A percentile compares a stretch with the other conserved stretches of the same genome.
phyloP scores from a whole-genome alignment of 2,888 invertebrate species.

The Spialia ferax region DNA sequence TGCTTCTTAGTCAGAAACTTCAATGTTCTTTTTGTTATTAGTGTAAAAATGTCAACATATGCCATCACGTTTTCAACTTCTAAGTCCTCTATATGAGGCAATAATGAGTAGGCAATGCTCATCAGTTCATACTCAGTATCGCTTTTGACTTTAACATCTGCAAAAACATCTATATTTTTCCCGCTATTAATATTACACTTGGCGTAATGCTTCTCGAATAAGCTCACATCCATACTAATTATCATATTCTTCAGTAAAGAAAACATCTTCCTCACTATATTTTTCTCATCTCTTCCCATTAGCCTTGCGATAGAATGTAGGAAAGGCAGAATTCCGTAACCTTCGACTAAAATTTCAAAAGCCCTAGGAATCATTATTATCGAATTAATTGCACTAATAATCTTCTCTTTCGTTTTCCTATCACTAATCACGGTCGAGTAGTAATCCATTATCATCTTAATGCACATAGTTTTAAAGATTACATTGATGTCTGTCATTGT shows the following conservation, averaged over 20 bases:
- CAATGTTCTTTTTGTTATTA: constrained; percentile 66
- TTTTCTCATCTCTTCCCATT: constrained; percentile 60
- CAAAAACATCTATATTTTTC: constrained; percentile 50
- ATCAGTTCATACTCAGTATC: constrained; percentile 72
- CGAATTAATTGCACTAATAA: constrained; percentile 88
- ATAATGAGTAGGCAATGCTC: constrained; percentile 61
- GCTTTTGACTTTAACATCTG: constrained; percentile 69
- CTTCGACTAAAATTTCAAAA: constrained; percentile 88
- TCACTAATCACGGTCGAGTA: constrained; percentile 89
- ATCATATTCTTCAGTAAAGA: constrained; percentile 62
- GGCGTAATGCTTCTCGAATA: constrained; percentile 60
- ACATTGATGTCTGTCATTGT: constrained; percentile 91
- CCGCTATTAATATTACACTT: constrained; percentile 51
- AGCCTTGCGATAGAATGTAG: constrained; percentile 72
- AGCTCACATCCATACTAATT: constrained; percentile 62
- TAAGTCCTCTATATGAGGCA: constrained; percentile 58
- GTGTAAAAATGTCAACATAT: constrained; percentile 62
- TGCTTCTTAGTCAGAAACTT: constrained; percentile 70
- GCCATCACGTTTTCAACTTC: constrained; percentile 59
- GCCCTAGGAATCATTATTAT: constrained; percentile 89
- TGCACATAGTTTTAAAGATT: constrained; percentile 90
- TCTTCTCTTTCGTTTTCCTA: constrained; percentile 87
- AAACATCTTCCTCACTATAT: constrained; percentile 58
- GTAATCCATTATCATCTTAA: constrained; percentile 92
- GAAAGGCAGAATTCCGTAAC: constrained; percentile 91